Evolutionary conservation across 2,113 vertebrate genomes (phyloP).

Genomic region (Lepus europaeus): DNA sequence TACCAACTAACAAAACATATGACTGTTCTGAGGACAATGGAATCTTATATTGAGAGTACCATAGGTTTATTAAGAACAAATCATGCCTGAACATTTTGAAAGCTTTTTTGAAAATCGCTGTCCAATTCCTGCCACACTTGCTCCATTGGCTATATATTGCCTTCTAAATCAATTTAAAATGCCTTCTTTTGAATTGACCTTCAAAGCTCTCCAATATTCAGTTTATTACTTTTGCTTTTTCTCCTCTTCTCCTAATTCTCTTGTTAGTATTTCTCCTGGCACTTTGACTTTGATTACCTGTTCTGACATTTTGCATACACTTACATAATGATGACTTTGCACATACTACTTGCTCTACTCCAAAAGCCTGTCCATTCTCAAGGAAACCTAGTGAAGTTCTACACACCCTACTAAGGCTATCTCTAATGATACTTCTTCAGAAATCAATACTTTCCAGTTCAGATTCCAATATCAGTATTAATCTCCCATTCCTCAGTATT

Average conservation of each 20-base stretch:
- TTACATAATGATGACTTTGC: neutral
- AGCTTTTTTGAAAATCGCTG: constrained; percentile 67
- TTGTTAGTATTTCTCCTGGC: neutral
- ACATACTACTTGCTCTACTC: neutral
- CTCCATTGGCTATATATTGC: constrained; percentile 58
- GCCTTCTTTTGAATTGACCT: constrained; percentile 67
- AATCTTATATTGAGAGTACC: neutral
- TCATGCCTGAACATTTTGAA: constrained; percentile 60
- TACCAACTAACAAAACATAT: constrained; percentile 64
- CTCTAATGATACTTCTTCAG: neutral
- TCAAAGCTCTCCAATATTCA: constrained; percentile 41
- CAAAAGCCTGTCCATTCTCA: neutral
- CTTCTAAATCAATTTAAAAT: constrained; percentile 73
- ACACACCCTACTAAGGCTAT: neutral
- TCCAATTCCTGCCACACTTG: constrained; percentile 42
- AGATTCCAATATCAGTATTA: neutral
- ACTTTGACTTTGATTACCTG: constrained; percentile 21
- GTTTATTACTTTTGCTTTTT: neutral
- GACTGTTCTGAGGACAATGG: constrained; percentile 57
- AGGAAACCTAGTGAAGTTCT: neutral
- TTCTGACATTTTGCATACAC: neutral
- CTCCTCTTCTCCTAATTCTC: neutral
- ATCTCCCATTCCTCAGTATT: neutral
- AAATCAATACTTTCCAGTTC: neutral
- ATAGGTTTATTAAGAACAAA: constrained; percentile 75